Conservation (phyloP, 2,888 invertebrate genomes). For the Agapostemon virescens region DNA sequence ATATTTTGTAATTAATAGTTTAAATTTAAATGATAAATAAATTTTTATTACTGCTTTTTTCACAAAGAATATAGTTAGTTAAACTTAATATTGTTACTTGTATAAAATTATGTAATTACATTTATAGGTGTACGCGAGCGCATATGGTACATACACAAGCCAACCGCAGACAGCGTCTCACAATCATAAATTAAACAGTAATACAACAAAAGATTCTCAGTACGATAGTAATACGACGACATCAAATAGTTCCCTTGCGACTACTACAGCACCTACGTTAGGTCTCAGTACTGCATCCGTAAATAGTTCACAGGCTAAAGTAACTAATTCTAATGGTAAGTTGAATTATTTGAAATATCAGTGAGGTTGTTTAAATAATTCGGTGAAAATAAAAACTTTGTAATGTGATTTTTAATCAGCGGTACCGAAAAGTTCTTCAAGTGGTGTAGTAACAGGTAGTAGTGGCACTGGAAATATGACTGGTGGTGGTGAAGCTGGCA, state of each 20-base stretch:
- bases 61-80: not conserved
- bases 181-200: slow-evolving; percentile 77
- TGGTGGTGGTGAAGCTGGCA: slow-evolving; percentile 76
- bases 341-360: slow-evolving; percentile 2
- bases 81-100: not conserved
- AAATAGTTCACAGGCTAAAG: slow-evolving; percentile 78
- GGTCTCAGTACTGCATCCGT: slow-evolving; percentile 76
- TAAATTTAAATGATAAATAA: too few relatives aligned
- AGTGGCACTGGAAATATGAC: slow-evolving; percentile 77
- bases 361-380: not conserved
- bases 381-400: slow-evolving; percentile 6
- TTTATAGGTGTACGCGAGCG: slow-evolving; percentile 74
- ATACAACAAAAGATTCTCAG: slow-evolving; percentile 75
- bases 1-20: too few relatives aligned
- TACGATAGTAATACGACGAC: slow-evolving; percentile 77
- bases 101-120: slow-evolving; percentile 2
- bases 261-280: slow-evolving; percentile 74
- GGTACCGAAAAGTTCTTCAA: slow-evolving; percentile 78
- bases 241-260: slow-evolving; percentile 75
- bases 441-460: slow-evolving; percentile 73
- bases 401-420: slow-evolving; percentile 63
- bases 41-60: too few relatives aligned
- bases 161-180: slow-evolving; percentile 76
- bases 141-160: slow-evolving; percentile 75
- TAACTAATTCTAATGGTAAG: slow-evolving; percentile 77